These are phyloP conservation scores for Lophotis ruficrista DNA, from an alignment of 2,113 vertebrate species.

Conservation along the genomic window DNA sequence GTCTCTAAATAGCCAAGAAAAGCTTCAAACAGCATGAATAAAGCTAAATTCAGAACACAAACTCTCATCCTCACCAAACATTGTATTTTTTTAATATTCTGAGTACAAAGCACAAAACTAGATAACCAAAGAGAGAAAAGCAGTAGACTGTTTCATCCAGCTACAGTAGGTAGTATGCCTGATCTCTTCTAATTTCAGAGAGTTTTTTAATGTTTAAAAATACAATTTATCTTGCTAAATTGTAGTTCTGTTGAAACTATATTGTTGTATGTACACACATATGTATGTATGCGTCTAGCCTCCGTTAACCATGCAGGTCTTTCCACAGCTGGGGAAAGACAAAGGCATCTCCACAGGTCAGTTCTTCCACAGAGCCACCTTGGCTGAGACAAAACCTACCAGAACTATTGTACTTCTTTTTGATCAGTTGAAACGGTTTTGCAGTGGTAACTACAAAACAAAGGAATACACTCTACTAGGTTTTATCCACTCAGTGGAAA, in stretches of 20 bases:
- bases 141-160: neutral
- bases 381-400: neutral
- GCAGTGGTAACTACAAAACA: neutral
- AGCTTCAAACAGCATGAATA: neutral
- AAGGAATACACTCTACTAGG: neutral
- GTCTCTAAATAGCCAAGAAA: neutral
- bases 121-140: neutral
- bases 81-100: neutral
- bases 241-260: neutral
- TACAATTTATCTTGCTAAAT: neutral
- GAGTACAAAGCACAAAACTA: neutral
- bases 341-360: neutral
- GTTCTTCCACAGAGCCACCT: neutral
- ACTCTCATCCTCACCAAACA: neutral
- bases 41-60: neutral
- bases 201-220: neutral
- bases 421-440: neutral
- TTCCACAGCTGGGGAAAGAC: neutral
- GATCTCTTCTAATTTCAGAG: neutral
- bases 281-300: neutral
- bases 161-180: neutral
- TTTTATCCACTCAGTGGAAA: neutral
- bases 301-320: neutral
- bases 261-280: no score
- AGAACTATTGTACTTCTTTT: neutral